Evolutionary conservation across 2,888 invertebrate species (phyloP).

Genomic region (Heteromyza rotundicornis): DNA sequence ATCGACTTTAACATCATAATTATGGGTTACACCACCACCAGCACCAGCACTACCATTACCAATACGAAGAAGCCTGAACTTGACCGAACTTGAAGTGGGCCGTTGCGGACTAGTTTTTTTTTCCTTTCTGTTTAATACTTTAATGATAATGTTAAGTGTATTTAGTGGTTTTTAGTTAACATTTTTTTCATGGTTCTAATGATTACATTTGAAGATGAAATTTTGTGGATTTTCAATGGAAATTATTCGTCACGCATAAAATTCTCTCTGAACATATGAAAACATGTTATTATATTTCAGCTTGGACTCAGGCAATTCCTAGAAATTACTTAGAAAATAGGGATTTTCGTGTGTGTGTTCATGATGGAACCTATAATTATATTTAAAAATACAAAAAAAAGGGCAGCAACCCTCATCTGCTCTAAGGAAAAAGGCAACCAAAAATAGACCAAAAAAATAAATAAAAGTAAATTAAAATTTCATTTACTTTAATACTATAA

Average conservation of each 20-base stretch:
- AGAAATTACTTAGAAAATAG: background rate
- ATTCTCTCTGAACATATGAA: background rate
- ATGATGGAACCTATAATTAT: conserved; percentile 6
- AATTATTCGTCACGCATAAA: conserved; percentile 1
- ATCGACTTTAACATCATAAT: conserved; percentile 15
- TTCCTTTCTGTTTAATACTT: conserved; percentile 4
- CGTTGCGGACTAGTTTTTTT: too few species aligned
- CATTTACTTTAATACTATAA: conserved; percentile 3
- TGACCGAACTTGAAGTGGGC: background rate
- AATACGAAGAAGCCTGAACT: background rate
- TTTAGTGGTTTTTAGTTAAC: background rate
- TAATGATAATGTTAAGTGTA: conserved; percentile 2
- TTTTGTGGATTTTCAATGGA: too few species aligned
- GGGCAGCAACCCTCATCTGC: background rate
- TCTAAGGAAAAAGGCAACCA: too few species aligned
- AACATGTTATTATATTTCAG: background rate
- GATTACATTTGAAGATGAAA: too few species aligned
- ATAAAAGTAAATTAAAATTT: conserved; percentile 3
- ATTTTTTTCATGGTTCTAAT: background rate
- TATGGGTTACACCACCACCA: conserved; percentile 14
- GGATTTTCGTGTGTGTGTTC: background rate
- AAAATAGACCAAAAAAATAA: too few species aligned
- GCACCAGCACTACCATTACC: too few species aligned
- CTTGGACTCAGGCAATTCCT: background rate
- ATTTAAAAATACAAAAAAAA: background rate